These are phyloP conservation scores for Gopherus evgoodei DNA, from an alignment of 2,113 vertebrate genomes.

Conservation along the genomic window DNA sequence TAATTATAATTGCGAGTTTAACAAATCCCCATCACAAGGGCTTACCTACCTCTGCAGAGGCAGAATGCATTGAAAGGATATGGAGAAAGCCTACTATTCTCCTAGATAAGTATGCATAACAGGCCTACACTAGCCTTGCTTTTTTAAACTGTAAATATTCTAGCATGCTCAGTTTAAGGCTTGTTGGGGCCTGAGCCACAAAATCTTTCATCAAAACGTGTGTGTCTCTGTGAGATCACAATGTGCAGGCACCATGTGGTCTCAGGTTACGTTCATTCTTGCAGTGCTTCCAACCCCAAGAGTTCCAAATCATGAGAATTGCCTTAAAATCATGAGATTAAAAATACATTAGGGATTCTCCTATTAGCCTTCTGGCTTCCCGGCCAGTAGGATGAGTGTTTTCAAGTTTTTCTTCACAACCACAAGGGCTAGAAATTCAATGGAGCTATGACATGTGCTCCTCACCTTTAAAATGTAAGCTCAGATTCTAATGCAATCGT, in stretches of 20 bases:
- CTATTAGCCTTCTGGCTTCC: not conserved
- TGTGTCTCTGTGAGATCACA: not conserved
- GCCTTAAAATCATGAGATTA: not conserved
- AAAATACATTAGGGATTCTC: not conserved
- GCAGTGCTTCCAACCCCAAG: not conserved
- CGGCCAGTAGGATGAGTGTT: not conserved
- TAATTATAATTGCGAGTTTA: constrained; percentile 71
- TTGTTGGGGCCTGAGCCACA: not conserved
- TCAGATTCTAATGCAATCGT: not conserved
- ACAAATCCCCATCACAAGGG: constrained; percentile 66
- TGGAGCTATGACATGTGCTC: not conserved
- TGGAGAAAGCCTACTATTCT: constrained; percentile 43
- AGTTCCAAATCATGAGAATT: not conserved
- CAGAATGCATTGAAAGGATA: constrained; percentile 30
- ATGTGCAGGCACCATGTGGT: not conserved
- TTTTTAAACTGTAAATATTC: not conserved
- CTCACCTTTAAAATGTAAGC: not conserved
- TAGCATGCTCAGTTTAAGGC: not conserved
- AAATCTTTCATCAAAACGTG: not conserved
- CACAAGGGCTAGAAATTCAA: not conserved
- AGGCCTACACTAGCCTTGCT: constrained; percentile 28
- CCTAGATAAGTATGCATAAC: not conserved
- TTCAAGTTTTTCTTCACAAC: not conserved
- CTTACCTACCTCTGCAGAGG: constrained; percentile 49
- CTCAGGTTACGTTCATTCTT: not conserved